Conservation (phyloP, 1,140 invertebrate genomes). For the Periplaneta americana region DNA sequence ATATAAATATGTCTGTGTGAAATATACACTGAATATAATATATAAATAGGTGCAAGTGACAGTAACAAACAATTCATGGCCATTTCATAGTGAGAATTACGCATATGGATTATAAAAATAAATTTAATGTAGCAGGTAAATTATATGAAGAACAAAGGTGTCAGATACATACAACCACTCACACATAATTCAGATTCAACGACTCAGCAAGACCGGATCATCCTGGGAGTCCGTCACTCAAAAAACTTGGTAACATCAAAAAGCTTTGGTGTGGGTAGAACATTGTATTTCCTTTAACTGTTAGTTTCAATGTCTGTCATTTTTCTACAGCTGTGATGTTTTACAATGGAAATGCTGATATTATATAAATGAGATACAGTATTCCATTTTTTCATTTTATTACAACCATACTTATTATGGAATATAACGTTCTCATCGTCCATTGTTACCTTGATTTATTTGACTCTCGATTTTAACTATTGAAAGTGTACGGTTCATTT, state of each 20-base stretch:
- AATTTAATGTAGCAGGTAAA: background rate
- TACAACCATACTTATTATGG: too few relatives aligned
- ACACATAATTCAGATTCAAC: background rate
- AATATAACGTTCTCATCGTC: too few relatives aligned
- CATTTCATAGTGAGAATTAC: background rate
- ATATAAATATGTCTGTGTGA: background rate
- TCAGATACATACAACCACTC: background rate
- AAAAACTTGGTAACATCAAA: constrained; percentile 4
- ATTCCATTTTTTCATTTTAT: too few relatives aligned
- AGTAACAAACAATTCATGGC: background rate
- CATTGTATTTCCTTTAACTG: too few relatives aligned
- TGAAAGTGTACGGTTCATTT: too few relatives aligned
- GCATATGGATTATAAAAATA: background rate
- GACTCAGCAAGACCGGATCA: background rate
- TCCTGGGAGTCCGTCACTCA: background rate
- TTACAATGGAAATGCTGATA: too few relatives aligned
- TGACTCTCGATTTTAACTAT: too few relatives aligned
- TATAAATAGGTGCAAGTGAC: background rate
- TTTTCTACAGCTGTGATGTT: background rate
- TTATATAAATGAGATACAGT: too few relatives aligned
- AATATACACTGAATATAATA: too few relatives aligned
- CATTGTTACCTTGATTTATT: too few relatives aligned
- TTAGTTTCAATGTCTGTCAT: too few relatives aligned
- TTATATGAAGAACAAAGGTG: background rate
- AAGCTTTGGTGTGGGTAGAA: background rate